Base-by-base conservation (phyloP, 1,140 invertebrate genomes). In the Pseudoatta argentina region DNA sequence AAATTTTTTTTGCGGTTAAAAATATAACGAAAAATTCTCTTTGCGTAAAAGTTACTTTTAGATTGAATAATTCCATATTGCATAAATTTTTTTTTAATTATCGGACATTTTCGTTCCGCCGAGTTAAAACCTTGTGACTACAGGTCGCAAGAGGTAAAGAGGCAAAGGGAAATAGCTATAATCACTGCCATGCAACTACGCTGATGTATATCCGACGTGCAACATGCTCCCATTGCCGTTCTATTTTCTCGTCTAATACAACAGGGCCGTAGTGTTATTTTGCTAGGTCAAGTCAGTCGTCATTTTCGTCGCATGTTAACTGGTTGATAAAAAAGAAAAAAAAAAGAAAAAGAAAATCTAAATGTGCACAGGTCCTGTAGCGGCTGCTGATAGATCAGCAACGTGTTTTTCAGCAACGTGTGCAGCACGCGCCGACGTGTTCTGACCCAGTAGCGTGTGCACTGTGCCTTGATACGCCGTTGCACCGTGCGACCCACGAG, bases 221-320 rank as follows among this genome's bases (percentile, higher is more conserved):
- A 51, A 71, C 64, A 69, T 53, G 67, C 18, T 71, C 48, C 30
- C 64, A 27, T 39, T 53, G 63, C 48, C 34, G 79, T 59, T 82
- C 34, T n/a, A 83, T 30, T 83, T 83, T 83, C 79, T 51, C 55
- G n/a, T 34, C 39, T 83, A 75, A 83, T 75, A 75, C 24, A 75
- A 63, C 79, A 75, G 69, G 24, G 69, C 18, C 24, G 53, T 39
- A 34, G 8, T 61, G 44, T 34, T 82, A 44, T 44, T 82, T 59
- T 18, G 53, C 18, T 44, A 44, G 21, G 18, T 72, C 39, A 34
- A 27, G 24, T 57, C 48, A 39, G 67, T 73, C 77, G 21, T 61
- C 48, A 57, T 82, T 82, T 48, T 24, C 34, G 55, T 34, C 30
- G 53, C 69, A 48, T 73, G 69, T 34, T 59, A 71, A 82, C 69